Percentiles rank a stretch among this genome's conserved stretches.
Conservation (phyloP, 92 coral and sea anemone genomes). For the Pocillopora grandis region DNA sequence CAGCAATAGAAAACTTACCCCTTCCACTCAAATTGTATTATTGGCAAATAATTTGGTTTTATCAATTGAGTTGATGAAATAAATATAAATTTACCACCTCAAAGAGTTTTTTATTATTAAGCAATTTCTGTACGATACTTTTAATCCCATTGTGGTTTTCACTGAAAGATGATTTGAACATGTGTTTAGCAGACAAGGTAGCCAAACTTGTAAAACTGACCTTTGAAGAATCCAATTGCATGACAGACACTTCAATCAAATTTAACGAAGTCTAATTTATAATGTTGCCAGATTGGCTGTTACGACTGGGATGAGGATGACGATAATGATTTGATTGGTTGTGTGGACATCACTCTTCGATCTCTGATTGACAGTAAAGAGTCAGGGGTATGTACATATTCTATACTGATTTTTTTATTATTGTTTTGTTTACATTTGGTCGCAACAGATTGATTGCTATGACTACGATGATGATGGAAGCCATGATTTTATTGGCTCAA, state of each 20-base stretch:
- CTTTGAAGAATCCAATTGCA: neutral
- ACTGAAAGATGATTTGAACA: neutral
- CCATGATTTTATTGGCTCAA: slow-evolving; percentile 80
- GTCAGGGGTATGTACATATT: slow-evolving; percentile 81
- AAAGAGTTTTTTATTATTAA: too few species aligned
- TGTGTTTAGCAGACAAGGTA: too few species aligned
- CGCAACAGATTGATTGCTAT: slow-evolving; percentile 76
- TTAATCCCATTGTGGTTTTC: neutral
- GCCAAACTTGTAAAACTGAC: too few species aligned
- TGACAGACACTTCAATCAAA: neutral
- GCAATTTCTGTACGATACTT: neutral
- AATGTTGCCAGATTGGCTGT: slow-evolving; percentile 68
- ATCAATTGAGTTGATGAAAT: too few species aligned
- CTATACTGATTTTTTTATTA: neutral
- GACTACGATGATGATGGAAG: slow-evolving; percentile 88
- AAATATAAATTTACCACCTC: too few species aligned
- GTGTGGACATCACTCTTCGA: slow-evolving; percentile 69
- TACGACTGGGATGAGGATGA: slow-evolving; percentile 93
- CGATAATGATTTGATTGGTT: slow-evolving; percentile 93
- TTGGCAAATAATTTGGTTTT: too few species aligned
- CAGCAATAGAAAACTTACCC: too few species aligned
- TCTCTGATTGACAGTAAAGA: slow-evolving; percentile 72
- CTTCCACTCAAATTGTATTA: too few species aligned
- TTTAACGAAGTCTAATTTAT: neutral
- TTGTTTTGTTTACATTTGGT: slow-evolving; percentile 26